A percentile compares a stretch with the other conserved stretches of the same genome.
phyloP scores from a whole-genome alignment of 2,888 invertebrate species.

The Odontomyia ornata region DNA sequence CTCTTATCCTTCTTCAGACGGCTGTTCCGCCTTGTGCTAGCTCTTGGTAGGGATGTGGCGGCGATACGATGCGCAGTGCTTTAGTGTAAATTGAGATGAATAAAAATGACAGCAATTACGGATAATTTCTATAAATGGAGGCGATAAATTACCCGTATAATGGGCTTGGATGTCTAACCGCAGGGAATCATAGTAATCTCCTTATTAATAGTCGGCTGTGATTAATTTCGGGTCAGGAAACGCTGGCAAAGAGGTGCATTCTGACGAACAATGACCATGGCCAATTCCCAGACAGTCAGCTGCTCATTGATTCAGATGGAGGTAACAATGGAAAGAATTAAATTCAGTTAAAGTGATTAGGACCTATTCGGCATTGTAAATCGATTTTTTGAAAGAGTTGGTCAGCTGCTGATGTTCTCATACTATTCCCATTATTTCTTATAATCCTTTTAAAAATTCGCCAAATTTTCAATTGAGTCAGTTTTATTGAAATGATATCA shows the following conservation, averaged over 20 bases:
- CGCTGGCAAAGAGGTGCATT: neutral
- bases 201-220: constrained; percentile 48
- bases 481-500: too few species aligned
- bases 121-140: constrained; percentile 51
- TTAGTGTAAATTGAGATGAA: constrained; percentile 49
- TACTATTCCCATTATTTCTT: too few species aligned
- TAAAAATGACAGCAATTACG: constrained; percentile 51
- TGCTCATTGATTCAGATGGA: neutral
- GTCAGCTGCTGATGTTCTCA: too few species aligned
- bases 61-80: constrained; percentile 22
- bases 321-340: neutral
- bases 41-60: neutral
- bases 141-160: constrained; percentile 48
- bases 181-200: constrained; percentile 47
- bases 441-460: too few species aligned
- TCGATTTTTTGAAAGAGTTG: too few species aligned
- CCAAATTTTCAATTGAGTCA: too few species aligned
- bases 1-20: neutral
- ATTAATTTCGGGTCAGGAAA: constrained; percentile 49
- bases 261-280: neutral
- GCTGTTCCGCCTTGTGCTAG: neutral
- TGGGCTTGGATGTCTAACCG: constrained; percentile 46
- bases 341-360: constrained; percentile 2
- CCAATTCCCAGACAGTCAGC: neutral
- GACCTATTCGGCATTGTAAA: neutral